Evolutionary conservation across 2,888 invertebrate genomes (phyloP).

Genomic region (Sarcophaga subvicina): DNA sequence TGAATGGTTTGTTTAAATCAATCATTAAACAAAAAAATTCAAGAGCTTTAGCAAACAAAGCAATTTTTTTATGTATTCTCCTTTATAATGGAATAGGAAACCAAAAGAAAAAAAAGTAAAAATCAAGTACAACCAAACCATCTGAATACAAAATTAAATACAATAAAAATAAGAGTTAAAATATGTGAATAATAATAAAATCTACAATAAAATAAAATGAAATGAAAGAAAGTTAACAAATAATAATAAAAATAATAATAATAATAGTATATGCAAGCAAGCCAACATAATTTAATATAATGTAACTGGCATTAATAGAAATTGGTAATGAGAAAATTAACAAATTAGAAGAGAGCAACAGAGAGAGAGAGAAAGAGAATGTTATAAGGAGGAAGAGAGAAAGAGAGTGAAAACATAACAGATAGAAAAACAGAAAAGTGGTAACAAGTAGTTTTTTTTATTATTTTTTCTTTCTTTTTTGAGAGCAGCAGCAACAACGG

Average conservation of each 20-base stretch:
- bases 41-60: background rate
- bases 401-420: conserved; percentile 4
- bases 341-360: background rate
- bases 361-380: no score
- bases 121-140: no score
- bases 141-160: no score
- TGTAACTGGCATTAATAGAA: conserved; percentile 25
- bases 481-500: conserved; percentile 28
- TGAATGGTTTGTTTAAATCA: conserved; percentile 2
- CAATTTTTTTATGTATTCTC: background rate
- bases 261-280: background rate
- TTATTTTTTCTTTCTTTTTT: conserved; percentile 30
- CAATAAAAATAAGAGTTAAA: no score
- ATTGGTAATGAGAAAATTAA: conserved; percentile 53
- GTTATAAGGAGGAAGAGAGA: no score
- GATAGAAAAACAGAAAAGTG: conserved; percentile 39
- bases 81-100: background rate
- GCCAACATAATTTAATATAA: conserved; percentile 10
- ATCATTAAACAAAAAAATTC: conserved; percentile 5
- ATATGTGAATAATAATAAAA: no score
- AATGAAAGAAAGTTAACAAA: conserved; percentile 50
- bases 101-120: background rate
- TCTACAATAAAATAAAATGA: background rate
- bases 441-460: conserved; percentile 47
- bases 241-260: background rate